Conservation (phyloP, 2,797 vertebrate genomes). For the Bradypodion ventrale region DNA sequence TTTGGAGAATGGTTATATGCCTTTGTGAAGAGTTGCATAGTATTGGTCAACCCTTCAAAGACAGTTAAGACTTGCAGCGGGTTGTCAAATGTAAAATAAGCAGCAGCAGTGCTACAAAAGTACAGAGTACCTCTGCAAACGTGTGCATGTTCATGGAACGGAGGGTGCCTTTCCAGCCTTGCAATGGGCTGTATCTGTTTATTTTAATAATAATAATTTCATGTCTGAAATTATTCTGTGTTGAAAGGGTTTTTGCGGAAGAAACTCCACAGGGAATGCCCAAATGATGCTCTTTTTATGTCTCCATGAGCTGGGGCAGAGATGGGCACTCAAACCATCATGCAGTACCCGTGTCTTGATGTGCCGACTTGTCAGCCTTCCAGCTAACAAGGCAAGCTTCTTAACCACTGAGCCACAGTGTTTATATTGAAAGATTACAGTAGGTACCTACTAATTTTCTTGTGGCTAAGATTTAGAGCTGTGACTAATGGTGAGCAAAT, state of each 20-base stretch:
- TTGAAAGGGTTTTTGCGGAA: too few relatives aligned
- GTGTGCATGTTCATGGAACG: neutral
- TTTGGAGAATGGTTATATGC: neutral
- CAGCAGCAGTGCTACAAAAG: constrained; percentile 10
- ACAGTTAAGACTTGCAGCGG: neutral
- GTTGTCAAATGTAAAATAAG: neutral
- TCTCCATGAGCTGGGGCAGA: too few relatives aligned
- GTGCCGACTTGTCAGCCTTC: too few relatives aligned
- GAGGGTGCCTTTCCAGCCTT: neutral
- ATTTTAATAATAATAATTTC: too few relatives aligned
- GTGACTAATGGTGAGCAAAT: constrained; percentile 44
- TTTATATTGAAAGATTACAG: constrained; percentile 18
- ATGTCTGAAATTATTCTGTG: too few relatives aligned
- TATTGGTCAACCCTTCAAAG: neutral
- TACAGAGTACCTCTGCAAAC: neutral
- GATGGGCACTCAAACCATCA: too few relatives aligned
- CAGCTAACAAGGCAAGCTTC: too few relatives aligned
- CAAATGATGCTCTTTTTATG: too few relatives aligned
- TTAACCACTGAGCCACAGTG: too few relatives aligned
- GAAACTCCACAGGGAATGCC: too few relatives aligned
- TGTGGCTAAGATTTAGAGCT: constrained; percentile 28
- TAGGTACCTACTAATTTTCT: neutral
- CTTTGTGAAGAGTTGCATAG: neutral
- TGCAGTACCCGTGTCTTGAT: too few relatives aligned
- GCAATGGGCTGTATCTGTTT: neutral